phyloP scores from a whole-genome alignment of 64 coral and sea anemone species.

The Montipora sp. region DNA sequence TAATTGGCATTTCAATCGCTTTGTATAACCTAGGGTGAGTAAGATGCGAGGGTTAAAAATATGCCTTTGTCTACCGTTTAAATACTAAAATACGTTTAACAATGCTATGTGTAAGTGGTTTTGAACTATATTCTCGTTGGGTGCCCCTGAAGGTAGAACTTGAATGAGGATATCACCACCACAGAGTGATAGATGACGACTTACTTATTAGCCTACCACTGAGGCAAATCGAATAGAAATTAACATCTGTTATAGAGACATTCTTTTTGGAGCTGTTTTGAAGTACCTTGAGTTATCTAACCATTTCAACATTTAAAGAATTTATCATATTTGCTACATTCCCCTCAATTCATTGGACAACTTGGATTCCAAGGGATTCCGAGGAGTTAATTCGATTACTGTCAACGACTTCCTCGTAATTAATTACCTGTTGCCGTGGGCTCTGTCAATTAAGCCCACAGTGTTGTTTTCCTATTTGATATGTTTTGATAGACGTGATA shows the following conservation, averaged over 20 bases:
- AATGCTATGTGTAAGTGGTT: no score
- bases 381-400: background rate
- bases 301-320: background rate
- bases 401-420: background rate
- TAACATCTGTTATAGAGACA: background rate
- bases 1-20: no score
- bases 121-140: no score
- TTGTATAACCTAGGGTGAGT: no score
- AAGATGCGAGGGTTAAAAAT: no score
- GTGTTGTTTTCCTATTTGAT: background rate
- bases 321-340: background rate
- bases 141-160: no score
- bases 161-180: no score
- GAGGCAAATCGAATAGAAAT: no score
- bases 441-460: background rate
- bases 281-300: background rate
- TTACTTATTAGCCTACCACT: no score
- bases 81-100: no score
- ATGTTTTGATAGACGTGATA: background rate
- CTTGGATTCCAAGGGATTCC: background rate
- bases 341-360: background rate
- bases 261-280: background rate
- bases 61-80: no score
- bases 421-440: background rate
- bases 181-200: no score